Evolutionary conservation across 2,888 invertebrate genomes (phyloP).

Genomic region (Pseudococcus jackbeardsleyi): DNA sequence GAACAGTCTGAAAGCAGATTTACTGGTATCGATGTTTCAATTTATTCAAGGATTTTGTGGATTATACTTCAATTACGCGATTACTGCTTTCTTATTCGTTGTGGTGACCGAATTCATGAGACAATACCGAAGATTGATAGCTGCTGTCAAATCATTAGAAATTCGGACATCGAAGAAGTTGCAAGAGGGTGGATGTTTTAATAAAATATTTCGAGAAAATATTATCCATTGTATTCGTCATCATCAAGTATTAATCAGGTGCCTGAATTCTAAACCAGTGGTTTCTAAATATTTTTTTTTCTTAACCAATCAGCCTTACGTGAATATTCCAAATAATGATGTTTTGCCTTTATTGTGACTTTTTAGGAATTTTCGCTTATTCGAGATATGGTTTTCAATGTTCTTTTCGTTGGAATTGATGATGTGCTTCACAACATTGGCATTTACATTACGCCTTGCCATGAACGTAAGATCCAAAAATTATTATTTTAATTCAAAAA

Average conservation of each 20-base stretch:
- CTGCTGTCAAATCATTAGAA: background rate
- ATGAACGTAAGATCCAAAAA: no score
- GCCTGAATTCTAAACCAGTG: no score
- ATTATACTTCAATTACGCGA: background rate
- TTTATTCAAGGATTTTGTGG: background rate
- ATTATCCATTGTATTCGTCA: background rate
- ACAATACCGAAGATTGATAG: background rate
- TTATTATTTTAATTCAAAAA: no score
- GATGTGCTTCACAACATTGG: no score
- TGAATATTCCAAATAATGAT: no score
- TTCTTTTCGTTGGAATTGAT: no score
- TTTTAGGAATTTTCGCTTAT: no score
- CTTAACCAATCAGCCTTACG: no score
- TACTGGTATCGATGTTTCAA: background rate
- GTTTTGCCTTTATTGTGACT: no score
- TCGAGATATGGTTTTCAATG: no score
- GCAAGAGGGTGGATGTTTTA: background rate
- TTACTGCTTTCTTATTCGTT: background rate
- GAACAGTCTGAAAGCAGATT: background rate
- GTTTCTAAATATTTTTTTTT: no score
- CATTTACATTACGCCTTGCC: no score
- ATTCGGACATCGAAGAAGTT: background rate
- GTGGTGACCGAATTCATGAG: background rate
- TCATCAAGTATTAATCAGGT: background rate
- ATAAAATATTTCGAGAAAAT: background rate